Base-by-base conservation (phyloP, 2,888 invertebrate genomes). In the Caenorhabditis virilis region DNA sequence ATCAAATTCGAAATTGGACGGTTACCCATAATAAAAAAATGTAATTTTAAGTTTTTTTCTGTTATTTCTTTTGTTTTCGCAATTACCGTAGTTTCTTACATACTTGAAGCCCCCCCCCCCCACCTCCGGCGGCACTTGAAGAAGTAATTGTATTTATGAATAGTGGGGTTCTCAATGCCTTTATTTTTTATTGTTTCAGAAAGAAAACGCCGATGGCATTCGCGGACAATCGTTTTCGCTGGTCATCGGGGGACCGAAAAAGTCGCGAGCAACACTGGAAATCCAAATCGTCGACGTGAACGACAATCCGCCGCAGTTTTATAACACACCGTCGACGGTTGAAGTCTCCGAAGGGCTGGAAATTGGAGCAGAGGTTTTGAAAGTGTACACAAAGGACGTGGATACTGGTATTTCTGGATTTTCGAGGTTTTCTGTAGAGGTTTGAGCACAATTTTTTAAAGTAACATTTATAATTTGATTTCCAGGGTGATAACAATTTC, bases 251-350 rank as follows among this genome's bases (percentile, higher is more conserved):
- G 72, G 74, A 20, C 61, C 67, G 7, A 51, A 61, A 20, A 73
- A 73, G 47, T 55, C 71, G 5, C 52, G 72, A 42, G 78, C 74
- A 9, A 74, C 69, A 25, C 54, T 80, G 45, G 78, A 81, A 39
- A 73, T 81, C 25, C 36, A 79, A 55, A 79, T 85, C 7, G 77
- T 77, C n/a, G 85, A 85, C 60, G 72, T 78, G 45, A 85, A 85
- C 70, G 85, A 85, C 72, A 84, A 85, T 59, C 67, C 78, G 7
- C 85, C 85, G 0, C 61, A 71, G 33, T 85, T 85, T 85, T 87
- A 89, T 6, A 88, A 89, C 61, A 87, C 88, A 1, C 88, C 88
- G 65, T 92, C 91, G 83, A 89, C 89, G 74, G 89, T 91, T 18
- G 50, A 55, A 33, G 5, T 67, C 1, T 56, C 59, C 15, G 67